Percentiles rank a stretch among this genome's conserved stretches.
Evolutionary conservation across 2,113 vertebrate genomes (phyloP).

Genomic region (Zeus faber): DNA sequence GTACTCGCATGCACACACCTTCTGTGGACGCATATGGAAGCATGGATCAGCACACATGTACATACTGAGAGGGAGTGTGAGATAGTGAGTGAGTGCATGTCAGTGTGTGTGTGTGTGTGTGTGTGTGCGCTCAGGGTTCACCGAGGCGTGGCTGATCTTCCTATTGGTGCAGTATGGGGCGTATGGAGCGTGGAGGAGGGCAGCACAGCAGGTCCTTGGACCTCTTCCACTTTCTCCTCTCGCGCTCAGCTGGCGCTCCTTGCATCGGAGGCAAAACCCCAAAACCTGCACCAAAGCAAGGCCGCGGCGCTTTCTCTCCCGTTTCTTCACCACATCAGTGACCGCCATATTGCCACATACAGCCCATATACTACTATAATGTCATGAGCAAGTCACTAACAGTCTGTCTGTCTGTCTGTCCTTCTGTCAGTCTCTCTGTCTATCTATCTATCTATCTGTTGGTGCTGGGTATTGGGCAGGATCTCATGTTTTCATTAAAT

Average conservation of each 20-base stretch:
- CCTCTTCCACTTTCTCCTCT: constrained; percentile 42
- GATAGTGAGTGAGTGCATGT: constrained; percentile 1
- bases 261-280: constrained; percentile 35
- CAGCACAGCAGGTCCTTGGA: constrained; percentile 46
- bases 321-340: constrained; percentile 66
- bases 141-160: constrained; percentile 54
- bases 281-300: constrained; percentile 22
- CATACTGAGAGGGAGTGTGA: constrained; percentile 34
- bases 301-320: constrained; percentile 44
- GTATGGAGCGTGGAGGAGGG: constrained; percentile 27
- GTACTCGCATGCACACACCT: constrained; percentile 57
- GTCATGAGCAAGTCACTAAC: constrained; percentile 52
- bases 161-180: constrained; percentile 63
- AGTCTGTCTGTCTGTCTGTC: neutral
- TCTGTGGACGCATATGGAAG: constrained; percentile 65
- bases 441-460: too few species aligned
- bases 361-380: constrained; percentile 46
- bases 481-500: too few species aligned
- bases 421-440: too few species aligned
- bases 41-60: constrained; percentile 47
- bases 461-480: too few species aligned
- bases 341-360: constrained; percentile 48
- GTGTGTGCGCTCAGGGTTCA: constrained; percentile 28
- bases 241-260: constrained; percentile 50
- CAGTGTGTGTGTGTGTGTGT: neutral